Base-by-base conservation (phyloP, 2,888 invertebrate genomes). In the Rhorus exstirpatorius region DNA sequence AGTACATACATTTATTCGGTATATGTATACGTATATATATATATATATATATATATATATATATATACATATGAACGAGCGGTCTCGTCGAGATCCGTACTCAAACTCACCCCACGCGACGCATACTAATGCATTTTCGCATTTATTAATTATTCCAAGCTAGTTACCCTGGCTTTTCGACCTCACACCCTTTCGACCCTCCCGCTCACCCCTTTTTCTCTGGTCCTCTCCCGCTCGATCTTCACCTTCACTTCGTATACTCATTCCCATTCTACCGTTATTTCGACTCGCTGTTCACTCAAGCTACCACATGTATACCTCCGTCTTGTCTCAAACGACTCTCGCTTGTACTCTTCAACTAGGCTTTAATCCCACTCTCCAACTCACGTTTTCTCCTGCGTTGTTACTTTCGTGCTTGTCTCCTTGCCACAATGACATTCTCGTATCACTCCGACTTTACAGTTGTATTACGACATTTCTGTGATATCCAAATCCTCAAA, bases 101-200 rank as follows among this genome's bases (percentile, higher is more conserved):
- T 87, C 87, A 85, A 85, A 87, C 86, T 87, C 87, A 86, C 84
- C 79, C 87, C 85, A 72, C 71, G 86, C 85, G 85, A 85, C 86
- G 90, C 90, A 90, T 90, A 89, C 89, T 89, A 90, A 90, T 90
- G 88, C 89, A 90, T 88, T 86, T 90, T 87, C 88, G 87, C 90
- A 88, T 90, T 90, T 90, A 90, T 90, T 90, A 90, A 90, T 90
- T 90, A 90, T 89, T 88, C 88, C 85, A 68, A 74, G 84, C 86
- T 87, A 88, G 88, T 90, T 88, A 88, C 85, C 86, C 82, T 80
- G 84, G 84, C 85, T 87, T 87, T 83, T 83, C 85, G 81, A 78
- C 85, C 86, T 86, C 83, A 77, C 81, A 81, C 83, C 81, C 72
- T 65, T 72, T 77, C 53, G 21, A 26, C 38, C 61, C 72, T 49